These are phyloP conservation scores for Digitonthophagus gazella DNA, from an alignment of 2,888 invertebrate genomes.

Conservation along the genomic window DNA sequence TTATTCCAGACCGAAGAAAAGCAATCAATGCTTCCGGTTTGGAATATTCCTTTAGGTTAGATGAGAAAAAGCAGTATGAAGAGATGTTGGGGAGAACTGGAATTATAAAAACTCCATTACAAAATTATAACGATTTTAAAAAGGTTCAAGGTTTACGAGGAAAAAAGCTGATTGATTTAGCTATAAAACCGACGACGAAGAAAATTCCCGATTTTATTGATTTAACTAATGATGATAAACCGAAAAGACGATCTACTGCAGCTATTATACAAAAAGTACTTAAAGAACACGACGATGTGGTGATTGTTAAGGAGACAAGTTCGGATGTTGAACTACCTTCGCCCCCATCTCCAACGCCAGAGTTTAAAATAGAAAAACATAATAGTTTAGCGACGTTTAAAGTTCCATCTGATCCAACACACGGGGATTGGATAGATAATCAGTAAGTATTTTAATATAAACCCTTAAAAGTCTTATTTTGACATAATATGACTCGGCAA, in stretches of 20 bases:
- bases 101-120: constrained; percentile 29
- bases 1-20: not conserved
- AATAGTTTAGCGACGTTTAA: constrained; percentile 61
- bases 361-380: constrained; percentile 45
- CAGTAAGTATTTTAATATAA: constrained; percentile 48
- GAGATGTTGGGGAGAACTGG: constrained; percentile 52
- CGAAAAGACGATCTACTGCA: constrained; percentile 30
- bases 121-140: constrained; percentile 36
- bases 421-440: constrained; percentile 57
- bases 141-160: constrained; percentile 24
- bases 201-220: constrained; percentile 23
- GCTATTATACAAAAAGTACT: constrained; percentile 40
- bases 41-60: constrained; percentile 57
- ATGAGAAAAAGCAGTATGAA: constrained; percentile 58
- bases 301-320: constrained; percentile 41
- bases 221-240: constrained; percentile 20
- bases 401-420: constrained; percentile 54
- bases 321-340: constrained; percentile 46
- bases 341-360: constrained; percentile 48
- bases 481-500: too few species aligned
- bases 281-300: constrained; percentile 39
- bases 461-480: too few species aligned
- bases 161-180: constrained; percentile 33
- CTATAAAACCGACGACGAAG: constrained; percentile 24
- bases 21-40: constrained; percentile 41